These are phyloP conservation scores for Ceryle rudis DNA, from an alignment of 2,797 vertebrate genomes.

Conservation along the genomic window DNA sequence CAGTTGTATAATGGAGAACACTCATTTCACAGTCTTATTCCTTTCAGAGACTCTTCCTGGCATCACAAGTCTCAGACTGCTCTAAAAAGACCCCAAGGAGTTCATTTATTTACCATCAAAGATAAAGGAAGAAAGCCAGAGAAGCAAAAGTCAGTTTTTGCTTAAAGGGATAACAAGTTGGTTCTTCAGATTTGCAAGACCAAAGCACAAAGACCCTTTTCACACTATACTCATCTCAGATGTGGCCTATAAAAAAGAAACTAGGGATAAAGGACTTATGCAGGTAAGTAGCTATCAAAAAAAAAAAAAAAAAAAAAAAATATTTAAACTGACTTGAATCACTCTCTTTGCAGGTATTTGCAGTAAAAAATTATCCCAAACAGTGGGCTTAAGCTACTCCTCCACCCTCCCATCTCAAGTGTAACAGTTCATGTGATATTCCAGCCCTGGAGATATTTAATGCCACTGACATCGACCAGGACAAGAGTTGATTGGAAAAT, in stretches of 20 bases:
- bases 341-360: not conserved
- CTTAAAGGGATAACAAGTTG: not conserved
- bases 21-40: not conserved
- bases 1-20: not conserved
- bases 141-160: not conserved
- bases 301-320: not conserved
- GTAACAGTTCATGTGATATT: not conserved
- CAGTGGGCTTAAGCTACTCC: not conserved
- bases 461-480: not conserved
- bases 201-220: not conserved
- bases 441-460: not conserved
- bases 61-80: not conserved
- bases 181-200: not conserved
- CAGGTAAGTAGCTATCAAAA: not conserved
- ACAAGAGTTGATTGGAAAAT: not conserved
- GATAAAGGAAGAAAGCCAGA: not conserved
- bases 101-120: slow-evolving; percentile 26
- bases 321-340: not conserved
- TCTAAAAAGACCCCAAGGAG: slow-evolving; percentile 22
- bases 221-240: not conserved
- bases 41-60: slow-evolving; percentile 1
- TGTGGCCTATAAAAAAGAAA: not conserved
- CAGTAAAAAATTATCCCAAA: not conserved
- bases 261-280: not conserved
- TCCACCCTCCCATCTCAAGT: not conserved